Base-by-base conservation (phyloP, 1,140 invertebrate species). In the Formica selysi region DNA sequence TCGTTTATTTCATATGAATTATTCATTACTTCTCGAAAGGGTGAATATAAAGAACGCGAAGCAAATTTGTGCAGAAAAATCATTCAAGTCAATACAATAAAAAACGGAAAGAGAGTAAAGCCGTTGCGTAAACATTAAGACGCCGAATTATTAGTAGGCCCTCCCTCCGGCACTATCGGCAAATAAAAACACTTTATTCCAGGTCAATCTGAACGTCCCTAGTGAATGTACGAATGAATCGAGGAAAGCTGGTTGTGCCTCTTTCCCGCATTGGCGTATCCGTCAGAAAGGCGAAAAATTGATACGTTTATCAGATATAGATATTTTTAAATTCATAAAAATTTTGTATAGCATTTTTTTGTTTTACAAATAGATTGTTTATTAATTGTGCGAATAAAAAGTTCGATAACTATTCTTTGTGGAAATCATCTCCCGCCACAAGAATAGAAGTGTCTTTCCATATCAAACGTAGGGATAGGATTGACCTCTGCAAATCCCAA, bases 181-280 rank as follows among this genome's bases (percentile, higher is more conserved):
- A 92, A 93, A 90, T 90, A 92, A 90, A 92, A 92, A 92, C 90
- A 92, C 87, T 92, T 91, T 91, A 91, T 87, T 85, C 78, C 76
- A 86, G 76, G 86, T 78, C 90, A 88, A 92, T 92, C 83, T 48
- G 48, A 87, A 79, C 67, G 78, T 68, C 84, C 86, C 80, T 38
- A 76, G 59, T 68, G 48, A 64, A 76, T 62, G 51, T 64, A 59
- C 38, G 62, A 81, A 86, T 70, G 61, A 86, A 89, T 86, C 76
- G 64, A 65, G 16, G 44, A 59, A 80, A n/a, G 64, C 54, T 83
- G 67, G 29, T 71, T 48, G 51, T 48, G 70, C 32, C 11, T 19
- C 38, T 68, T 79, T 65, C 59, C 29, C 64, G 29, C 86, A 85
- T 85, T 80, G 86, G 73, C 80, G 87, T 67, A 78, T 51, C n/a